phyloP scores from a whole-genome alignment of 2,888 invertebrate species.

The Sipha maydis region DNA sequence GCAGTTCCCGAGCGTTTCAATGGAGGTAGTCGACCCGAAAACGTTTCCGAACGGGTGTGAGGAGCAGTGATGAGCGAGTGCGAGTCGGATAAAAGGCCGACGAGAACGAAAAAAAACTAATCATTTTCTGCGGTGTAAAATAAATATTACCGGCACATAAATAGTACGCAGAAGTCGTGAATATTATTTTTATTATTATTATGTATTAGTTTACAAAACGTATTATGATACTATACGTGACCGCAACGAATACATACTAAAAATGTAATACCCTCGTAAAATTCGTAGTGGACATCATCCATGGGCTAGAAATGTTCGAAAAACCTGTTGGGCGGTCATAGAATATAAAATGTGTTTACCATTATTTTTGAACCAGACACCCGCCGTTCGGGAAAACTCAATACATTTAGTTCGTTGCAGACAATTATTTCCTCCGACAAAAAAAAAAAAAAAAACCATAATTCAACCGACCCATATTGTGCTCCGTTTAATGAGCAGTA shows the following conservation, averaged over 20 bases:
- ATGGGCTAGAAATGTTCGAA: not conserved
- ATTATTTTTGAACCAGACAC: conserved; percentile 1
- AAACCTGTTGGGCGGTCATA: conserved; percentile 11
- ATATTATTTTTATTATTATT: not conserved
- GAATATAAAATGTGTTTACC: not conserved
- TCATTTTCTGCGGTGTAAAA: conserved; percentile 14
- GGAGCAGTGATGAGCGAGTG: not conserved
- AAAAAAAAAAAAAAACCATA: not conserved
- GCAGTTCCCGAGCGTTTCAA: not conserved
- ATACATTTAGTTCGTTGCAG: not conserved
- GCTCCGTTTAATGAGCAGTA: not conserved
- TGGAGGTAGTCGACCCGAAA: conserved; percentile 49
- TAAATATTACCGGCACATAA: not conserved
- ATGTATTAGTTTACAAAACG: not conserved
- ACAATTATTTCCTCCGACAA: not conserved
- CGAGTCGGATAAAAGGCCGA: not conserved
- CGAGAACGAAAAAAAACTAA: not conserved
- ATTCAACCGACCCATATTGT: not conserved
- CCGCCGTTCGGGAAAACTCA: conserved; percentile 33
- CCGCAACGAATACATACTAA: conserved; percentile 6
- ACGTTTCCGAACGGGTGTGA: not conserved
- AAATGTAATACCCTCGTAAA: conserved; percentile 5
- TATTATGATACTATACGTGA: not conserved
- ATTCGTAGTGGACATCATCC: not conserved
- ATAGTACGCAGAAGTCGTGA: not conserved